Conservation (phyloP, 2,797 vertebrate species). For the Epinephelus malabaricus region DNA sequence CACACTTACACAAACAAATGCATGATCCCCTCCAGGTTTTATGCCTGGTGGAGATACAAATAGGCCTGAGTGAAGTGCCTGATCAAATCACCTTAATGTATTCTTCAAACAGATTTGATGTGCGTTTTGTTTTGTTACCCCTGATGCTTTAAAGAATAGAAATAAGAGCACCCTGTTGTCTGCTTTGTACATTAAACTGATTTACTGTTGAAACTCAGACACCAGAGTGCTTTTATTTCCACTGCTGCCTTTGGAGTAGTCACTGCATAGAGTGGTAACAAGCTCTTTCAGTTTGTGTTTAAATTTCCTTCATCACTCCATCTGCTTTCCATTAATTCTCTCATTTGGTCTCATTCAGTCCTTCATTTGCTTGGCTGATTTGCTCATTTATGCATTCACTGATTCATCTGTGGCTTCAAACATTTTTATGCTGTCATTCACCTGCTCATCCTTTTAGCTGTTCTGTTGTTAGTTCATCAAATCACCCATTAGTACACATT, state of each 20-base stretch:
- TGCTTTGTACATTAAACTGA: constrained; percentile 4
- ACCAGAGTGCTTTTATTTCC: constrained; percentile 4
- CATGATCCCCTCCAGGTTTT: too few relatives aligned
- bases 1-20: too few relatives aligned
- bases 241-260: constrained; percentile 2
- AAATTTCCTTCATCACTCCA: neutral
- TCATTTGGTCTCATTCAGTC: neutral
- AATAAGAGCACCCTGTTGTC: constrained; percentile 13
- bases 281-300: neutral
- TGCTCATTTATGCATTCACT: neutral
- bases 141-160: neutral
- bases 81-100: constrained; percentile 1
- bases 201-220: too few relatives aligned
- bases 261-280: neutral
- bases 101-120: neutral
- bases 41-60: neutral
- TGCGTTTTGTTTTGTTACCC: neutral
- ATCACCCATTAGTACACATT: neutral
- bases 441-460: neutral
- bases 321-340: neutral
- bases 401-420: neutral
- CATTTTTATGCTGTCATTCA: neutral
- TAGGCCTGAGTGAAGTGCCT: neutral
- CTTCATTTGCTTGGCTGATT: neutral
- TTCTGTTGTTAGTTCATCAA: constrained; percentile 1